Conservation (phyloP, 2,113 vertebrate genomes). For the Manacus vitellinus region DNA sequence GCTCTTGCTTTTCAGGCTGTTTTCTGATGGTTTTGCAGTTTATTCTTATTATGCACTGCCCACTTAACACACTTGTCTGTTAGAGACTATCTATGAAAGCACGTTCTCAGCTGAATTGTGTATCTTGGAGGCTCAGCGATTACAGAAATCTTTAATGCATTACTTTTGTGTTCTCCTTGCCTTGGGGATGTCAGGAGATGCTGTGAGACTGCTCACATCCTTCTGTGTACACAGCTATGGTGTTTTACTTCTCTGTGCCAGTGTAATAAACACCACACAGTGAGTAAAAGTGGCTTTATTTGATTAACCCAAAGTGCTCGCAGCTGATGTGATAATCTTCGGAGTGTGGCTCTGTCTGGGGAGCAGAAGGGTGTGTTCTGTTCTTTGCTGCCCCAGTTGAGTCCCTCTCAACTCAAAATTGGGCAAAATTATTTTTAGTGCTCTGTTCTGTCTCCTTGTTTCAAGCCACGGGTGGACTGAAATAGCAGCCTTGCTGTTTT, state of each 20-base stretch:
- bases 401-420: neutral
- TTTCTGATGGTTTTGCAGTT: neutral
- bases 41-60: neutral
- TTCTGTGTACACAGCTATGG: neutral
- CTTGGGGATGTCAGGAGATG: neutral
- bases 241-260: neutral
- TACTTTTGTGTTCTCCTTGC: neutral
- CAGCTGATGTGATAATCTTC: neutral
- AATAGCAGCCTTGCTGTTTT: neutral
- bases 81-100: neutral
- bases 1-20: neutral
- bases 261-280: neutral
- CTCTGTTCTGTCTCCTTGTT: neutral
- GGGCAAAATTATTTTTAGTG: conserved; percentile 5
- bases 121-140: neutral
- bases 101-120: neutral
- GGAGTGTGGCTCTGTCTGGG: neutral
- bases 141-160: neutral
- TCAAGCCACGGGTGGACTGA: neutral
- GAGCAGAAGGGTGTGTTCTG: neutral
- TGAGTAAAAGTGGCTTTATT: neutral
- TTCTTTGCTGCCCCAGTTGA: neutral
- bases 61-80: neutral
- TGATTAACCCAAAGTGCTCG: neutral
- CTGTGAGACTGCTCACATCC: neutral